Evolutionary conservation across 2,797 vertebrate species (phyloP).

Genomic region (Huso huso): DNA sequence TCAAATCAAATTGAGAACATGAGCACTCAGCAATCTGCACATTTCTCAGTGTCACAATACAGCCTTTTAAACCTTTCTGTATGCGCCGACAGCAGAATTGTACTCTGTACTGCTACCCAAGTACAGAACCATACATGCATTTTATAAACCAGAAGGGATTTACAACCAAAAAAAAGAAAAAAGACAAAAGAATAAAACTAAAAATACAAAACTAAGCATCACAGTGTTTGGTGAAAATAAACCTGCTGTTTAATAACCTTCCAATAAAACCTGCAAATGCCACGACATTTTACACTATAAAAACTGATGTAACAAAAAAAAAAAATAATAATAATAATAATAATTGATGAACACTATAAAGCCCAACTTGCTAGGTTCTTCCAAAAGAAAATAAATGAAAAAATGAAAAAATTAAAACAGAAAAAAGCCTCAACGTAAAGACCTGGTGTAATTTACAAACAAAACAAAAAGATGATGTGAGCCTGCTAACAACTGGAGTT

Average conservation of each 20-base stretch:
- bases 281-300: constrained; percentile 64
- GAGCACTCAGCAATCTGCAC: constrained; percentile 45
- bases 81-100: constrained; percentile 83
- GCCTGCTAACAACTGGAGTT: constrained; percentile 60
- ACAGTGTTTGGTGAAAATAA: constrained; percentile 94
- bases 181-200: constrained; percentile 23
- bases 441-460: constrained; percentile 51
- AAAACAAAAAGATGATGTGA: constrained; percentile 35
- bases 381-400: constrained; percentile 58
- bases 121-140: constrained; percentile 49
- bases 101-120: constrained; percentile 51
- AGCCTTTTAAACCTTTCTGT: constrained; percentile 86
- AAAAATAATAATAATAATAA: constrained; percentile 36
- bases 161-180: constrained; percentile 8
- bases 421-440: constrained; percentile 27
- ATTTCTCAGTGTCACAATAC: constrained; percentile 82
- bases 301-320: constrained; percentile 22
- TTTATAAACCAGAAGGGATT: constrained; percentile 30
- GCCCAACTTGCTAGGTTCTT: constrained; percentile 60
- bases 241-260: constrained; percentile 71
- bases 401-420: not conserved
- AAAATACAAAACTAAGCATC: constrained; percentile 62
- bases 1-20: constrained; percentile 37
- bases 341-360: constrained; percentile 38
- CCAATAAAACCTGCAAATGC: constrained; percentile 72